A percentile compares a stretch with the other conserved stretches of the same genome.
phyloP scores from a whole-genome alignment of 2,113 vertebrate species.

The Psephotus haematonotus region DNA sequence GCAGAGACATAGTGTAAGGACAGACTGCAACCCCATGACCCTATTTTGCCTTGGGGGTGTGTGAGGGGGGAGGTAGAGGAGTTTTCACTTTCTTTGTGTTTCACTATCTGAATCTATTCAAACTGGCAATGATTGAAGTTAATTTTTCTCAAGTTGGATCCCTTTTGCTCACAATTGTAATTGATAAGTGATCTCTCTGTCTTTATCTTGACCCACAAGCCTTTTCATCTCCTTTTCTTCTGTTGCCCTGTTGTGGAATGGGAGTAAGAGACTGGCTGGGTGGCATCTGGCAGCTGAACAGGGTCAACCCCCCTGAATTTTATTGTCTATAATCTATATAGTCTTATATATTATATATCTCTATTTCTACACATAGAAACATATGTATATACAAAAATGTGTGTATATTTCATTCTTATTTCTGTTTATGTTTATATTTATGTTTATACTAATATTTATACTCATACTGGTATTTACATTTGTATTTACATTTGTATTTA shows the following conservation, averaged over 20 bases:
- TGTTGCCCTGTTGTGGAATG: background rate
- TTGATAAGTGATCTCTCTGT: background rate
- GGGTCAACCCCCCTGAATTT: background rate
- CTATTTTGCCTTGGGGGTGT: rapidly evolving
- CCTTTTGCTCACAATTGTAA: background rate
- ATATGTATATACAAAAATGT: background rate
- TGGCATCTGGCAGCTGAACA: background rate
- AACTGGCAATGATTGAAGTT: background rate
- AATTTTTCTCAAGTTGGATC: background rate
- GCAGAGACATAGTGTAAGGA: background rate
- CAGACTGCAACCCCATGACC: background rate
- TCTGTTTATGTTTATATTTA: background rate
- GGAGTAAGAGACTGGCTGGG: background rate
- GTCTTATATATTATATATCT: background rate
- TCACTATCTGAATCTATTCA: background rate
- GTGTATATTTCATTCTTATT: background rate
- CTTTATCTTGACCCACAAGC: background rate
- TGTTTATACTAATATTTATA: too few species aligned
- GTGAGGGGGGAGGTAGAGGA: background rate
- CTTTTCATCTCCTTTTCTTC: background rate
- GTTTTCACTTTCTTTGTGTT: background rate
- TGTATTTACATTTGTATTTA: too few species aligned
- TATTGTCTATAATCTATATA: background rate
- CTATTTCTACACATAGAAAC: background rate
- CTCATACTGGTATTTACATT: too few species aligned